These are phyloP conservation scores for Folsomia manolachei DNA, from an alignment of 2,888 invertebrate genomes.

Conservation along the genomic window DNA sequence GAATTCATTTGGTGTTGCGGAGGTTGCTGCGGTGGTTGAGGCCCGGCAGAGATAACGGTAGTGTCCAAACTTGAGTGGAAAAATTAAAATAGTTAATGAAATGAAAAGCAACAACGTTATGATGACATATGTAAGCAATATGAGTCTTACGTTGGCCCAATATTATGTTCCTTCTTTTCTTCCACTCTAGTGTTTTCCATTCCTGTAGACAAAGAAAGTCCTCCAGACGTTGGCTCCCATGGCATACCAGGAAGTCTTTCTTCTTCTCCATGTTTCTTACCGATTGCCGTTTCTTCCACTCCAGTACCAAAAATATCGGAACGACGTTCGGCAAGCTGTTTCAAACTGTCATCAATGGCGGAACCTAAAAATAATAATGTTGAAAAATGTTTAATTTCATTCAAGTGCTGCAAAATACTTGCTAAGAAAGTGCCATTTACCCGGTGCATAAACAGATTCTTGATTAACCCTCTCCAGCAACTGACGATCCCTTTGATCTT, in stretches of 20 bases:
- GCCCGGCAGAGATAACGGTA: slow-evolving; percentile 12
- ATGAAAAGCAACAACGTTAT: neutral
- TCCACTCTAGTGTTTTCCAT: slow-evolving; percentile 52
- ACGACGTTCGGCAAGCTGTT: slow-evolving; percentile 94
- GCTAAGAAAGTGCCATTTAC: neutral
- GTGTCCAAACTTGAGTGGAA: neutral
- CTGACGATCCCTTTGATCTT: slow-evolving; percentile 92
- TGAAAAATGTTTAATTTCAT: too few relatives aligned
- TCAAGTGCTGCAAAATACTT: slow-evolving; percentile 15
- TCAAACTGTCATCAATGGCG: slow-evolving; percentile 93
- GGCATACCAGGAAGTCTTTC: slow-evolving; percentile 51
- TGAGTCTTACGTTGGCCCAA: slow-evolving; percentile 38
- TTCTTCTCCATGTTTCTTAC: slow-evolving; percentile 94
- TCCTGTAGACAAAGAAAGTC: slow-evolving; percentile 52
- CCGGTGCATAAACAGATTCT: slow-evolving; percentile 73
- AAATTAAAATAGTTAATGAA: neutral
- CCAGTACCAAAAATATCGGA: slow-evolving; percentile 99
- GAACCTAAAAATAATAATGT: slow-evolving; percentile 59
- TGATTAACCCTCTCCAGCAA: slow-evolving; percentile 90
- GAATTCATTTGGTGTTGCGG: slow-evolving; percentile 50
- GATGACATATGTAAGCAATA: neutral
- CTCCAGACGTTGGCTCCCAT: slow-evolving; percentile 42
- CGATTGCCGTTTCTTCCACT: slow-evolving; percentile 97
- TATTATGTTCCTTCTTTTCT: slow-evolving; percentile 50
- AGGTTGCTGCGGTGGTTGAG: slow-evolving; percentile 39